Conservation (phyloP, 1,140 invertebrate genomes). For the Panagrolaimus sp. region DNA sequence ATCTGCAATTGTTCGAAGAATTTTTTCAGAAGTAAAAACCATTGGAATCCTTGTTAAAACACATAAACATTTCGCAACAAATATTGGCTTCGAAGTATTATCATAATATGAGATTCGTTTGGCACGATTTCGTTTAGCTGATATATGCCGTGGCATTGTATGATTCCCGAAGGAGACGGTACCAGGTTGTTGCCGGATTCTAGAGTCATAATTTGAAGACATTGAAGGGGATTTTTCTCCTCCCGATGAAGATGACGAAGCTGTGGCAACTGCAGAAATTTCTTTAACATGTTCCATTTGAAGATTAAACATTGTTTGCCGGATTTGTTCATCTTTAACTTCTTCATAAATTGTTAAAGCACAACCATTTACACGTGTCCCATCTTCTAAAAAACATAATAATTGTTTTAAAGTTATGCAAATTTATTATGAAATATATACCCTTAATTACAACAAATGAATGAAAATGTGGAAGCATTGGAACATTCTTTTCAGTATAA, state of each 20-base stretch:
- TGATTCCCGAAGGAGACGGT: slow-evolving; percentile 66
- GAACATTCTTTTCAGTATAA: slow-evolving; percentile 82
- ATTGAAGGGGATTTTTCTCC: no score
- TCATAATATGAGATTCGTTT: slow-evolving; percentile 74
- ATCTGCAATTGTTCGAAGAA: slow-evolving; percentile 65
- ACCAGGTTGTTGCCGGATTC: slow-evolving; percentile 70
- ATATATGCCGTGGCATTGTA: slow-evolving; percentile 63
- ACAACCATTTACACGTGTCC: slow-evolving; percentile 83
- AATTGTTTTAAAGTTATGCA: no score
- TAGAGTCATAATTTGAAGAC: slow-evolving; percentile 72
- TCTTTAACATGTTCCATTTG: slow-evolving; percentile 60
- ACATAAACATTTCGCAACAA: slow-evolving; percentile 87
- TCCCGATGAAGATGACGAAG: background rate
- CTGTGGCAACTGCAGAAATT: background rate
- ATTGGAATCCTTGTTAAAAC: slow-evolving; percentile 68
- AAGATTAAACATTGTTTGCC: background rate
- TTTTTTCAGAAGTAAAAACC: slow-evolving; percentile 73
- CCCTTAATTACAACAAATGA: slow-evolving; percentile 92
- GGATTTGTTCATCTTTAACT: slow-evolving; percentile 31
- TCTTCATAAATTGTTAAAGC: slow-evolving; percentile 72
- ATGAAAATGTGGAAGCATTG: slow-evolving; percentile 79
- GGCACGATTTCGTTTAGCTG: slow-evolving; percentile 66
- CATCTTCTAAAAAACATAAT: slow-evolving; percentile 71
- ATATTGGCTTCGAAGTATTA: slow-evolving; percentile 81
- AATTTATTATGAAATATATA: no score